These are phyloP conservation scores for Cistogaster globosa DNA, from an alignment of 2,888 invertebrate genomes.

Conservation along the genomic window DNA sequence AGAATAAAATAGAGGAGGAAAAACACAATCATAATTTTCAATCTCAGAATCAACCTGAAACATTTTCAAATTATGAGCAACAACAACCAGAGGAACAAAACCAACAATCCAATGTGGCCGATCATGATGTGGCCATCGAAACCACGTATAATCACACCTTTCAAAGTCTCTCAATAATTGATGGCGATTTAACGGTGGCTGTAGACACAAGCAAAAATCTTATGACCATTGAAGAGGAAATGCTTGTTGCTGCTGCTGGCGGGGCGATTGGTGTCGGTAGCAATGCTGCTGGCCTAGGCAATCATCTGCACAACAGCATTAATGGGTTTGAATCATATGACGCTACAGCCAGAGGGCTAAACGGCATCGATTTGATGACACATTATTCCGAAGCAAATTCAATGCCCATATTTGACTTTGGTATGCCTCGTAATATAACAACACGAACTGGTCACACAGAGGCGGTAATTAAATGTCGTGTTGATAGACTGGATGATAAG, in stretches of 20 bases:
- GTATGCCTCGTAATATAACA: slow-evolving; percentile 92
- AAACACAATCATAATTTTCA: slow-evolving; percentile 57
- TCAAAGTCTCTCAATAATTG: slow-evolving; percentile 78
- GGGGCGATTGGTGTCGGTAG: slow-evolving; percentile 67
- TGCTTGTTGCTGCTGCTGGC: slow-evolving; percentile 55
- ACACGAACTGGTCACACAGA: slow-evolving; percentile 92
- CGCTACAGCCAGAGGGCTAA: slow-evolving; percentile 17
- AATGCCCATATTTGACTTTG: slow-evolving; percentile 89
- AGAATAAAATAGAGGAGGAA: slow-evolving; percentile 33
- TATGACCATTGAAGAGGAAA: slow-evolving; percentile 56
- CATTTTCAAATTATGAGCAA: slow-evolving; percentile 40
- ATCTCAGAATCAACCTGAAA: slow-evolving; percentile 47
- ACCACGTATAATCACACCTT: slow-evolving; percentile 78
- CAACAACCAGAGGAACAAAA: slow-evolving; percentile 16
- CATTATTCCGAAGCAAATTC: slow-evolving; percentile 33
- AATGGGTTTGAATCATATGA: slow-evolving; percentile 41
- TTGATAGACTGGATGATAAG: slow-evolving; percentile 93
- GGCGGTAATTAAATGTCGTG: slow-evolving; percentile 93
- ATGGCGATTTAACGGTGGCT: slow-evolving; percentile 72
- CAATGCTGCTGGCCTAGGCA: slow-evolving; percentile 59
- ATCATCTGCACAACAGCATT: slow-evolving; percentile 59
- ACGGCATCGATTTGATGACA: slow-evolving; percentile 39
- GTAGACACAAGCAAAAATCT: slow-evolving; percentile 55
- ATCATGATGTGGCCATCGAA: slow-evolving; percentile 52
- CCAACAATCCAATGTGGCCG: no score